These are phyloP conservation scores for Gila orcuttii DNA, from an alignment of 2,113 vertebrate species.

Conservation along the genomic window DNA sequence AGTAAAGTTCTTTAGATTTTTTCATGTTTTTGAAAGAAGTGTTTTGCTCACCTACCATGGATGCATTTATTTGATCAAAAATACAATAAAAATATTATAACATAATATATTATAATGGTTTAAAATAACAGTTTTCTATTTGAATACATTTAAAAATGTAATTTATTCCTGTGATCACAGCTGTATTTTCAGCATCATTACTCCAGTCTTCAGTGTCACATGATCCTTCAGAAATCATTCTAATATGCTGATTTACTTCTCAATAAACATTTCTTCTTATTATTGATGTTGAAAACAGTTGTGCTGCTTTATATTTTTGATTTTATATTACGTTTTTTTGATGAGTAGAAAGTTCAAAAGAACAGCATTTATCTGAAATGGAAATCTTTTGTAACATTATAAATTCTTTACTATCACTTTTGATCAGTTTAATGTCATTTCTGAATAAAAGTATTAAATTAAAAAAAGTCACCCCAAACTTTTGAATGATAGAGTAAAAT, in stretches of 20 bases:
- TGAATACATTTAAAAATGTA: background rate
- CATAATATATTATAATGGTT: background rate
- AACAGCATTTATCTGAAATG: too few species aligned
- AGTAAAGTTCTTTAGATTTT: background rate
- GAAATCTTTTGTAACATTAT: too few species aligned
- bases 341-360: too few species aligned
- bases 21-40: background rate
- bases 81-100: background rate
- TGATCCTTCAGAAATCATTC: background rate
- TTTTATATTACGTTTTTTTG: too few species aligned
- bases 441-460: too few species aligned
- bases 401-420: too few species aligned
- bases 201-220: background rate
- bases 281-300: background rate
- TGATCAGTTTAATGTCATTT: too few species aligned
- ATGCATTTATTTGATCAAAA: background rate
- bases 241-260: background rate
- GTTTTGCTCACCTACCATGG: background rate
- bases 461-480: too few species aligned
- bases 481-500: too few species aligned
- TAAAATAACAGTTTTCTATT: background rate
- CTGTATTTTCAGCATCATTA: background rate
- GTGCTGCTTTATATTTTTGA: background rate
- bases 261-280: too few species aligned
- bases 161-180: background rate